These are phyloP conservation scores for Pterostichus madidus DNA, from an alignment of 2,888 invertebrate species.

Conservation along the genomic window DNA sequence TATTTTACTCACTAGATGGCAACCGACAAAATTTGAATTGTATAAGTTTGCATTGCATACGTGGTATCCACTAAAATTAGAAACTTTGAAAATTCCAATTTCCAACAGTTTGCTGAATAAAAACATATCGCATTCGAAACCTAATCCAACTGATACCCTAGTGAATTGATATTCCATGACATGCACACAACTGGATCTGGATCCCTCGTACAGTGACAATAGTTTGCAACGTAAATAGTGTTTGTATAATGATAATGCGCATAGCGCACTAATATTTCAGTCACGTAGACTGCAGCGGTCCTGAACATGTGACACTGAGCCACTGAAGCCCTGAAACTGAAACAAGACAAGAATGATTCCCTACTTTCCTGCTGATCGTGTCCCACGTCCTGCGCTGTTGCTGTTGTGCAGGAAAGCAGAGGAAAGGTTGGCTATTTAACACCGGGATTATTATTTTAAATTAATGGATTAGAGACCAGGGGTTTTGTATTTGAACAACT, in stretches of 20 bases:
- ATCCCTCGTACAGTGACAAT: neutral
- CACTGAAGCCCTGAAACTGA: neutral
- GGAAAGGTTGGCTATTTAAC: conserved; percentile 36
- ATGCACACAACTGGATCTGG: too few relatives aligned
- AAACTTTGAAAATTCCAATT: too few relatives aligned
- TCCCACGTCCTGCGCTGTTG: neutral
- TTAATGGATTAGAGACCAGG: conserved; percentile 40
- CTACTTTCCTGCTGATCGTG: conserved; percentile 1
- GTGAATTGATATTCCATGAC: too few relatives aligned
- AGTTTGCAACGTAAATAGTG: neutral
- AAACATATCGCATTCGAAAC: too few relatives aligned
- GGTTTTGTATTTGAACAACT: conserved; percentile 46
- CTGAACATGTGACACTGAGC: neutral
- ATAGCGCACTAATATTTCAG: neutral
- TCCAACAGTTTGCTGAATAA: too few relatives aligned
- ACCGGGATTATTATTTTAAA: conserved; percentile 53
- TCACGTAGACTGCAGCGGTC: conserved; percentile 1
- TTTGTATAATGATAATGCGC: neutral
- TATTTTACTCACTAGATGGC: too few relatives aligned
- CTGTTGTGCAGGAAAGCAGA: neutral
- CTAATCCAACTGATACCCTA: too few relatives aligned
- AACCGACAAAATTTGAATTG: too few relatives aligned
- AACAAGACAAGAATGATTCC: neutral
- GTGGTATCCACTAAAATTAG: too few relatives aligned
- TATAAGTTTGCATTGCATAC: too few relatives aligned